A percentile compares a stretch with the other conserved stretches of the same genome.
Evolutionary conservation across 53 echinoderm and acorn worm species (phyloP).

Genomic region (Antedon mediterranea): DNA sequence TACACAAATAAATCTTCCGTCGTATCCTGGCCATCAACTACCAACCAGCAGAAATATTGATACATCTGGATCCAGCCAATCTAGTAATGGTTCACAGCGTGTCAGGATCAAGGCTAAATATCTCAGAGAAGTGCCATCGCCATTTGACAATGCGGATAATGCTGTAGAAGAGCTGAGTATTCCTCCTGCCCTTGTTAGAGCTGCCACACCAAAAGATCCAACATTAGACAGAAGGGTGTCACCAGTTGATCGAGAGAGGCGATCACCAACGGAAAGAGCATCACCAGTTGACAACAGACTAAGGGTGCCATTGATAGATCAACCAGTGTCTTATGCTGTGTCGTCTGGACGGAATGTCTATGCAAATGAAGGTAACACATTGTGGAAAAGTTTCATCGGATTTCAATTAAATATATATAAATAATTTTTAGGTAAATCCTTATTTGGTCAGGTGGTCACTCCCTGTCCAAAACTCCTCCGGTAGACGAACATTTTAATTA

Average conservation of each 20-base stretch:
- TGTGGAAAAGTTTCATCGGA: no score
- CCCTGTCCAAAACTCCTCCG: no score
- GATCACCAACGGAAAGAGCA: no score
- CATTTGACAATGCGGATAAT: conserved; percentile 37
- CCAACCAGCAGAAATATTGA: neutral
- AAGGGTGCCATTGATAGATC: neutral
- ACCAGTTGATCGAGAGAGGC: no score
- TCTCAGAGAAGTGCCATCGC: conserved; percentile 62
- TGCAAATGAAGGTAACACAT: neutral
- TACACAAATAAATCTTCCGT: conserved; percentile 1
- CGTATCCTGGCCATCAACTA: neutral
- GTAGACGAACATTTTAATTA: no score
- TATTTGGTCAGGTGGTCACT: no score
- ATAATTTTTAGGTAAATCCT: no score
- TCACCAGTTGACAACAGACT: neutral
- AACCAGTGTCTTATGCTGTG: neutral
- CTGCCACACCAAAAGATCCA: neutral
- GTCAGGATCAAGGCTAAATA: conserved; percentile 80
- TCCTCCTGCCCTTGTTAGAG: neutral
- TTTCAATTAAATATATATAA: neutral
- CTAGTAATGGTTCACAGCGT: conserved; percentile 41
- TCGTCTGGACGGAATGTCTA: neutral
- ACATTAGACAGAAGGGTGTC: neutral
- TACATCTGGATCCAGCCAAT: conserved; percentile 27
- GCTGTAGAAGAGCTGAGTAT: neutral